phyloP scores from a whole-genome alignment of 2,113 vertebrate species.

The Apteryx mantelli region DNA sequence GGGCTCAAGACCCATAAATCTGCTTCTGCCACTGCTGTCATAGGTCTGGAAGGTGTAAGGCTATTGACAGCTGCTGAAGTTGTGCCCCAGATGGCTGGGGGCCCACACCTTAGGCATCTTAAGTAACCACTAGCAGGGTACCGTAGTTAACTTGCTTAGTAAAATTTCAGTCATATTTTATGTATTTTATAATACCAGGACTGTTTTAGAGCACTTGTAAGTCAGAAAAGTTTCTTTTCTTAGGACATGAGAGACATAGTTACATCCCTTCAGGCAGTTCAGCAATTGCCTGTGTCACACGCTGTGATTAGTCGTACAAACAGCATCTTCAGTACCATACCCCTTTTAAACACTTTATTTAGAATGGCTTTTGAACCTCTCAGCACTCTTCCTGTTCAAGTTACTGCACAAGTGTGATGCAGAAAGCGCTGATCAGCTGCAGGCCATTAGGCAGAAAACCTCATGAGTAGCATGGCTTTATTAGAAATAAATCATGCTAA shows the following conservation, averaged over 20 bases:
- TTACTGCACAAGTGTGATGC: not conserved
- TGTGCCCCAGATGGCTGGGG: not conserved
- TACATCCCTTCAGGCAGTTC: not conserved
- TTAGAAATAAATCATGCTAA: constrained; percentile 54
- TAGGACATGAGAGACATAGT: too few relatives aligned
- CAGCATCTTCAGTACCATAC: not conserved
- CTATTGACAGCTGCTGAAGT: not conserved
- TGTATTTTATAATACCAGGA: not conserved
- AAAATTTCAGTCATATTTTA: not conserved
- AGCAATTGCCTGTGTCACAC: accelerated
- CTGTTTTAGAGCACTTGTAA: not conserved
- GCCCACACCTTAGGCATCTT: not conserved
- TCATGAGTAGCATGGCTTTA: constrained; percentile 53
- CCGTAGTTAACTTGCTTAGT: not conserved
- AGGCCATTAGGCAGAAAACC: not conserved
- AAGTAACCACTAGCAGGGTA: not conserved
- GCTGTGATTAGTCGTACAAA: not conserved
- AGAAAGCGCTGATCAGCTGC: not conserved
- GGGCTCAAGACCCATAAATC: too few relatives aligned
- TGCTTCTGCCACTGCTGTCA: accelerated
- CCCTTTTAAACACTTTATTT: constrained; percentile 32
- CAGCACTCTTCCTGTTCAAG: not conserved
- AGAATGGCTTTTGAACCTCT: not conserved
- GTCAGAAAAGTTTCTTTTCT: too few relatives aligned
- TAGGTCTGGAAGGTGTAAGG: not conserved